Evolutionary conservation across 2,888 invertebrate species (phyloP), one percentile per base, ranked within the genome.

Genomic region (Macaria notata): DNA sequence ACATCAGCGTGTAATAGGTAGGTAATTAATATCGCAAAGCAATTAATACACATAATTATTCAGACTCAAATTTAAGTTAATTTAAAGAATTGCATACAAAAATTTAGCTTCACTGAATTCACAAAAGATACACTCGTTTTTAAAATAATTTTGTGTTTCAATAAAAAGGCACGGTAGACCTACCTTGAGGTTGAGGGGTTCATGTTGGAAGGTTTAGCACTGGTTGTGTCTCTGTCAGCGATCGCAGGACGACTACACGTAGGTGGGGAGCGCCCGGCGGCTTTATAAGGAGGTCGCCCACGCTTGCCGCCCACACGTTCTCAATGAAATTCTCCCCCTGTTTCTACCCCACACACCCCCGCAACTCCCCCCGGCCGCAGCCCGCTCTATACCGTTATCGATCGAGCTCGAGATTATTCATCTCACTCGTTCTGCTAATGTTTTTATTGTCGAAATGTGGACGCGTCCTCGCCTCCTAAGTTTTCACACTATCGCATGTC

Each of bases 291-390:
- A 82, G 72, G 72, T 81, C 89, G 88, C 90, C 88, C 87, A 88
- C 90, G 88, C 86, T 67, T 82, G 76, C 85, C 93, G 93, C 94
- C 94, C 92, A 94, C 94, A 93, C 93, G 92, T 92, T 93, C 93
- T 94, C 92, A 94, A 94, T 94, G 94, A 94, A 94, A 88, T 82
- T 41, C 68, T 72, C 73, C 73, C 77, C 64, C 65, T 70, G 61
- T 49, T 72, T 73, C 75, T 66, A 68, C 54, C 63, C 68, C 66
- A 56, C 56, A 62, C 58, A 56, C 68, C 73, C 74, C 73, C 64
- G 69, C 70, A 62, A 68, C 64, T 69, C 68, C 76, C 70, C 63
- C 67, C 63, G 63, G 69, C 74, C 71, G 72, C 75, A 68, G 72
- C 76, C 77, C 79, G 71, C 79, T 73, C 73, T 71, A 75, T 78